Percentiles rank a stretch among this genome's conserved stretches.
Evolutionary conservation across 2,113 vertebrate genomes (phyloP).

Genomic region (Calidris pygmaea): DNA sequence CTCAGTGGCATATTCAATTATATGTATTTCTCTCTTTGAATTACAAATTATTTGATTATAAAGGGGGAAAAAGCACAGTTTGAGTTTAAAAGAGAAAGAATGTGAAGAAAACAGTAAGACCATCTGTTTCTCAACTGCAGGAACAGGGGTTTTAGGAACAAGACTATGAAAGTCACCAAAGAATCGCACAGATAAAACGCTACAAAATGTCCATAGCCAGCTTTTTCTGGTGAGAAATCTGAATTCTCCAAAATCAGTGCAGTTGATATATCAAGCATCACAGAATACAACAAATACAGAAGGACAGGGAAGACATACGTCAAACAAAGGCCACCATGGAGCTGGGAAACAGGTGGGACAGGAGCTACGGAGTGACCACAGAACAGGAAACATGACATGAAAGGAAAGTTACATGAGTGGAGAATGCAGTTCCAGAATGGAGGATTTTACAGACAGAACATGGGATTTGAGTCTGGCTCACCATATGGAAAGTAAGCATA

Average conservation of each 20-base stretch:
- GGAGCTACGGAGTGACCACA: not conserved
- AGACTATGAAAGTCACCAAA: not conserved
- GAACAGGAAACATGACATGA: not conserved
- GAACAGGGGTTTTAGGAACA: not conserved
- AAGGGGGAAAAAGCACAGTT: not conserved
- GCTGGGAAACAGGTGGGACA: not conserved
- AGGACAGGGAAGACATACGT: not conserved
- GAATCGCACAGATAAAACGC: not conserved
- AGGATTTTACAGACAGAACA: not conserved
- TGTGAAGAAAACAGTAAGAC: not conserved
- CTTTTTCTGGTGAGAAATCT: not conserved
- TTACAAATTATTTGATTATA: not conserved
- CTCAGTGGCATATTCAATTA: not conserved
- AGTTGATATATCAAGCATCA: not conserved
- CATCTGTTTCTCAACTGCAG: not conserved
- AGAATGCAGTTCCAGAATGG: not conserved
- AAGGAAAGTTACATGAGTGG: not conserved
- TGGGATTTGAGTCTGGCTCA: not conserved
- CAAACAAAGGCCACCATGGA: not conserved
- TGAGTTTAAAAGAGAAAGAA: not conserved
- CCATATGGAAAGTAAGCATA: not conserved
- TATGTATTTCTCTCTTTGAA: not conserved
- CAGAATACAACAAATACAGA: not conserved
- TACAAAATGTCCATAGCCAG: not conserved
- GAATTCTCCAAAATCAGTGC: not conserved